Evolutionary conservation across 2,888 invertebrate genomes (phyloP).

Genomic region (Ephialtes manifestator): DNA sequence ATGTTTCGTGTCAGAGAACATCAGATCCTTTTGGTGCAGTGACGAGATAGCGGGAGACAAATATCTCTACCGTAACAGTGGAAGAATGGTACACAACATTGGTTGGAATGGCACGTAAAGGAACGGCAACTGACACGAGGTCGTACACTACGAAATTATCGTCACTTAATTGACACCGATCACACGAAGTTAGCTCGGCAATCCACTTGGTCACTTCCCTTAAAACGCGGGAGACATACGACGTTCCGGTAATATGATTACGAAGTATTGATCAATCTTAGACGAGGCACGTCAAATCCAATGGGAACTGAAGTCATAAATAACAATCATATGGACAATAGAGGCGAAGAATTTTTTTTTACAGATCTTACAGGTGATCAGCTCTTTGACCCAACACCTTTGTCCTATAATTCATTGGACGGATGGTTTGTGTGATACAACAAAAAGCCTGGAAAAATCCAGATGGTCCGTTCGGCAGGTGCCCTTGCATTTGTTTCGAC

Average conservation of each 20-base stretch:
- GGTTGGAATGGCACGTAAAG: constrained; percentile 45
- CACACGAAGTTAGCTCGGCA: constrained; percentile 45
- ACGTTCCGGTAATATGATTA: constrained; percentile 30
- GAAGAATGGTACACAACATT: neutral
- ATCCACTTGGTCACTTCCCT: constrained; percentile 25
- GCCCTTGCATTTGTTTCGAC: neutral
- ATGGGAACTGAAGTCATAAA: constrained; percentile 31
- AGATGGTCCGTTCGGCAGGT: constrained; percentile 21
- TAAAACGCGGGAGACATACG: neutral
- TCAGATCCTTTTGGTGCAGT: constrained; percentile 75
- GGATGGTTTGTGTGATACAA: neutral
- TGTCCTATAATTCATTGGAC: constrained; percentile 11
- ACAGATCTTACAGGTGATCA: constrained; percentile 36
- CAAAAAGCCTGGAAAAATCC: constrained; percentile 22
- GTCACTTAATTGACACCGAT: constrained; percentile 68
- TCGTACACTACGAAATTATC: constrained; percentile 61
- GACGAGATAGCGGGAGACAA: constrained; percentile 43
- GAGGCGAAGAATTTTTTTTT: neutral
- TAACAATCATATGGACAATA: constrained; percentile 12
- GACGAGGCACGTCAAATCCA: constrained; percentile 25
- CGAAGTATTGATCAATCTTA: neutral
- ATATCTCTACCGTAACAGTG: constrained; percentile 1
- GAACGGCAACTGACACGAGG: constrained; percentile 57
- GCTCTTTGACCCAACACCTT: constrained; percentile 6
- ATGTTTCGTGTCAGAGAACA: constrained; percentile 75